Evolutionary conservation across 1,140 invertebrate species (phyloP), one percentile per base, ranked within the genome.

Genomic region (Frieseomelitta varia): DNA sequence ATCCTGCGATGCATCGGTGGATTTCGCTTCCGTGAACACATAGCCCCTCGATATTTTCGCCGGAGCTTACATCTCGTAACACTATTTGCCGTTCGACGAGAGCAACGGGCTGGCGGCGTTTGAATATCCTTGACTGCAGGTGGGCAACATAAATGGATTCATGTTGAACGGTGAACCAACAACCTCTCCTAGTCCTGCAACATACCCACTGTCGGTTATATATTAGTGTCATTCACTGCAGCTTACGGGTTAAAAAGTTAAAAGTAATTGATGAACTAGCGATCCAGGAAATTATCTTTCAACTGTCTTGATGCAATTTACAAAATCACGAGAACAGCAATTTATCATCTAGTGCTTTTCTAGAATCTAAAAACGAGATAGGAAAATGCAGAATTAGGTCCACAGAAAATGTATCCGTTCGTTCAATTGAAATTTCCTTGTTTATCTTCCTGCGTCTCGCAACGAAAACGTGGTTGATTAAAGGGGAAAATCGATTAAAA

Each of bases 111-210:
- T 97, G 89, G 97, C 96, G 85, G 97, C 96, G 79, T 90, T 90
- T 53, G 93, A 90, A 94, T 98, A 99, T 79, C 97, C 96, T 93
- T 98, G 98, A 93, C 97, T 98, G 95, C 98, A 98, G 65, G 98
- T 98, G 30, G 98, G 97, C 92, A 98, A 95, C 85, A 98, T 97
- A 95, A 98, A 98, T 61, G 98, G 98, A 93, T 98, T 98, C 95
- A 98, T 97, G 89, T 97, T 97, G 95, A 98, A 98, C 39, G 97
- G 97, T 63, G 97, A 97, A 34, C 97, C 97, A 39, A 98, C 97
- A 76, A 98, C 95, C 87, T 98, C 97, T 92, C 97, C 95, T 95
- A 96, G 94, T 94, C 96, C 96, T 96, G 95, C 81, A 95, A 95
- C 92, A 94, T 92, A 81, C 87, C 90, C 89, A 93, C 92, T 93